Percentiles rank a stretch among this genome's conserved stretches.
These are phyloP conservation scores for Ormia ochracea DNA, from an alignment of 2,888 invertebrate species.

Conservation along the genomic window DNA sequence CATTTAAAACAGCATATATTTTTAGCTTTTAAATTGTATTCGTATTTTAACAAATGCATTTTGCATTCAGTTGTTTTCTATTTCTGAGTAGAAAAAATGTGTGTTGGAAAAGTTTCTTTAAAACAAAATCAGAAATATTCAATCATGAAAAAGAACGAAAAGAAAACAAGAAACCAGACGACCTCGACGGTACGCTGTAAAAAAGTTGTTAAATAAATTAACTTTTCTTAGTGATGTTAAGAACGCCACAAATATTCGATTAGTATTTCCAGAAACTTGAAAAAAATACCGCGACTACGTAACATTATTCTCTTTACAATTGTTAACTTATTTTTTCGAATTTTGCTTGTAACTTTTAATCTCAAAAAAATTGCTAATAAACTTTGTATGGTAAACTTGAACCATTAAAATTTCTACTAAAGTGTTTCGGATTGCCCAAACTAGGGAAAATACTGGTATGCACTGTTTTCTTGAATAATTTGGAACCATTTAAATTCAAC, in stretches of 20 bases:
- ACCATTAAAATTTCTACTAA: no score
- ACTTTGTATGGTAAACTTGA: no score
- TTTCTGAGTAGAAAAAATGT: conserved; percentile 17
- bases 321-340: no score
- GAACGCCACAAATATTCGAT: conserved; percentile 17
- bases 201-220: conserved; percentile 42
- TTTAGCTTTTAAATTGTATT: background rate
- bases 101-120: conserved; percentile 25
- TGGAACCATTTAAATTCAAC: no score
- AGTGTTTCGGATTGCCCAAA: no score
- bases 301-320: no score
- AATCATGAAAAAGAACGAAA: conserved; percentile 54
- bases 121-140: conserved; percentile 7
- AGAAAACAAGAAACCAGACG: conserved; percentile 71
- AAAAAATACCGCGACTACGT: no score
- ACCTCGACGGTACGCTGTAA: conserved; percentile 68
- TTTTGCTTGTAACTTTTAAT: no score
- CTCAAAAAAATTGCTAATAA: no score
- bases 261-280: background rate
- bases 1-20: no score
- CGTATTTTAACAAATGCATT: conserved; percentile 31
- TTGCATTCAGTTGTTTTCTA: conserved; percentile 23
- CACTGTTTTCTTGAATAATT: no score
- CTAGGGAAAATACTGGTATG: no score
- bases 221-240: conserved; percentile 25